Conservation (phyloP, 2,888 invertebrate species). For the Smittia aterrima region DNA sequence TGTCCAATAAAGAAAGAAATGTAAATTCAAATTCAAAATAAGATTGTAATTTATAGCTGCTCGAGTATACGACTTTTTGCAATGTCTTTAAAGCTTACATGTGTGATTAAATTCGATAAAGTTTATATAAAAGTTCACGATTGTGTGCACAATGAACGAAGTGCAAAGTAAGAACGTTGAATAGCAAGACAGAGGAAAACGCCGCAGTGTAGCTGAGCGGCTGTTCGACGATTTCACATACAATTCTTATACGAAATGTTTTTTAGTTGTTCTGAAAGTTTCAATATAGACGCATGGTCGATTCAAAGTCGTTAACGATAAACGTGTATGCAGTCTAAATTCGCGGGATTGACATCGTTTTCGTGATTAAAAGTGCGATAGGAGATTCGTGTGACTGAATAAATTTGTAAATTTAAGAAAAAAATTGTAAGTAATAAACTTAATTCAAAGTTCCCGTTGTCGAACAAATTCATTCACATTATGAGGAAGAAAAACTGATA, state of each 20-base stretch:
- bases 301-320: background rate
- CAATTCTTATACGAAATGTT: constrained; percentile 40
- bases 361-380: background rate
- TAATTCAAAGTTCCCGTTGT: too few species aligned
- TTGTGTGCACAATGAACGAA: constrained; percentile 8
- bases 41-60: constrained; percentile 40
- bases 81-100: constrained; percentile 6
- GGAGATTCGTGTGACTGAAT: background rate
- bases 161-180: constrained; percentile 14
- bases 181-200: background rate
- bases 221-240: constrained; percentile 34
- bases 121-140: background rate
- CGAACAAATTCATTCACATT: too few species aligned
- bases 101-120: constrained; percentile 6
- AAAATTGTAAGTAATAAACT: background rate
- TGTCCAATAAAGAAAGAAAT: constrained; percentile 41
- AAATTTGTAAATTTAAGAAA: background rate
- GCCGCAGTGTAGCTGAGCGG: background rate
- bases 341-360: background rate
- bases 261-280: constrained; percentile 33
- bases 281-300: constrained; percentile 31
- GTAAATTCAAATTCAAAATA: constrained; percentile 42
- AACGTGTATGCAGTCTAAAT: constrained; percentile 1
- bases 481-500: too few species aligned
- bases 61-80: constrained; percentile 1